Conservation (phyloP, 2,113 vertebrate genomes). For the Falco punctatus region DNA sequence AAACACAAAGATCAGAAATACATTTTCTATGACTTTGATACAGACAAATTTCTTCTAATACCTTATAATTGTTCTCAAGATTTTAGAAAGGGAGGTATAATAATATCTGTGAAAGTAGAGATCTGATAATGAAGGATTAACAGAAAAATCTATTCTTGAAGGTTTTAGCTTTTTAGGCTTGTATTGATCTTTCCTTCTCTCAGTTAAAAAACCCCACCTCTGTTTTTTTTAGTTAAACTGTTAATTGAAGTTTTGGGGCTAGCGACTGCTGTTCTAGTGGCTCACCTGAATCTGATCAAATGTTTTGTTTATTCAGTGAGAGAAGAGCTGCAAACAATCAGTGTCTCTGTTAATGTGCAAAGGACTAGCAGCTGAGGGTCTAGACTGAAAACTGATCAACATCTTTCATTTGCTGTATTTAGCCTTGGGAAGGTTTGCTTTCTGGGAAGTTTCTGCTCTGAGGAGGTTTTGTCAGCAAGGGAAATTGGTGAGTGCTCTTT, state of each 20-base stretch:
- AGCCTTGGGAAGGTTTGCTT: fast-evolving
- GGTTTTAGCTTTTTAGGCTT: background rate
- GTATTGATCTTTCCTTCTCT: background rate
- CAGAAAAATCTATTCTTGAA: background rate
- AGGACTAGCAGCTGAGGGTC: background rate
- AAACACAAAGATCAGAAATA: background rate
- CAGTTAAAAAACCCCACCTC: background rate
- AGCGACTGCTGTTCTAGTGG: background rate
- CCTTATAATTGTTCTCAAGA: background rate
- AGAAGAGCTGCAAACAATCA: background rate
- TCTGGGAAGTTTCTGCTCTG: background rate
- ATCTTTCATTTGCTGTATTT: background rate
- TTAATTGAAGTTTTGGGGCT: background rate
- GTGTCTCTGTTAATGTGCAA: background rate
- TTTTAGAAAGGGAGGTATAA: background rate
- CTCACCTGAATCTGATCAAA: background rate
- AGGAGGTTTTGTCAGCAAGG: background rate
- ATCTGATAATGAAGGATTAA: background rate
- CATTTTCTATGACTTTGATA: background rate
- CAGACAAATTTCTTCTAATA: background rate
- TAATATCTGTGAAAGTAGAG: background rate
- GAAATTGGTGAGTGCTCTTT: background rate
- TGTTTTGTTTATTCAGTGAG: background rate
- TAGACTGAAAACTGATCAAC: background rate
- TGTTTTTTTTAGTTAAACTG: background rate